Evolutionary conservation across 2,888 invertebrate genomes (phyloP).

Genomic region (Monopis laevigella): DNA sequence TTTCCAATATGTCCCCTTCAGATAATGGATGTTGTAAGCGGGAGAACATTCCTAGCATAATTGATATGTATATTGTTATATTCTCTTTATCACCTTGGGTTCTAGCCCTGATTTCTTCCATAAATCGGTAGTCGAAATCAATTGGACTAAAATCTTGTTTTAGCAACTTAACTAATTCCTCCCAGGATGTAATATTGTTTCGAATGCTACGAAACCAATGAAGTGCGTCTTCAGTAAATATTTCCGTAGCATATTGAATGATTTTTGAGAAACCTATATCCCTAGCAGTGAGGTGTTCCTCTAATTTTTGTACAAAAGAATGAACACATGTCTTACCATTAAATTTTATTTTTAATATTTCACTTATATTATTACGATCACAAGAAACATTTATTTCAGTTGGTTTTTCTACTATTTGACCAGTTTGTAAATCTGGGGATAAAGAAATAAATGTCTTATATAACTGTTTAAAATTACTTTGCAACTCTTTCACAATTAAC

Average conservation of each 20-base stretch:
- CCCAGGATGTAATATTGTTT: background rate
- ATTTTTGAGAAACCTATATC: background rate
- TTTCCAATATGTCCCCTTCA: slow-evolving; percentile 7
- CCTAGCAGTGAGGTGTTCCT: background rate
- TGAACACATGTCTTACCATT: background rate
- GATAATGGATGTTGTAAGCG: background rate
- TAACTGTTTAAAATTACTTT: too few relatives aligned
- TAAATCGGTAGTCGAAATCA: slow-evolving; percentile 13
- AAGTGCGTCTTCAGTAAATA: background rate
- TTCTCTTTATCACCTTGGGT: too few relatives aligned
- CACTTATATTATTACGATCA: background rate
- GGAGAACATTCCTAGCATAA: slow-evolving; percentile 18
- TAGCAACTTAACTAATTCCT: background rate
- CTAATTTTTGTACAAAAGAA: background rate
- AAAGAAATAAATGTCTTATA: too few relatives aligned
- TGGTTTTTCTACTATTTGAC: too few relatives aligned
- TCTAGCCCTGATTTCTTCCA: slow-evolving; percentile 18
- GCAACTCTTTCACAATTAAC: background rate
- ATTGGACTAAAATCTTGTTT: background rate
- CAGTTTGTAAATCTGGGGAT: too few relatives aligned
- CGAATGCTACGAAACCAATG: background rate
- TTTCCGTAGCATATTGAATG: background rate
- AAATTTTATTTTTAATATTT: background rate
- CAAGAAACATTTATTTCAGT: background rate
- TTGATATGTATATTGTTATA: slow-evolving; percentile 18